Base-by-base conservation (phyloP, 2,113 vertebrate species). In the Corythaeola cristata region DNA sequence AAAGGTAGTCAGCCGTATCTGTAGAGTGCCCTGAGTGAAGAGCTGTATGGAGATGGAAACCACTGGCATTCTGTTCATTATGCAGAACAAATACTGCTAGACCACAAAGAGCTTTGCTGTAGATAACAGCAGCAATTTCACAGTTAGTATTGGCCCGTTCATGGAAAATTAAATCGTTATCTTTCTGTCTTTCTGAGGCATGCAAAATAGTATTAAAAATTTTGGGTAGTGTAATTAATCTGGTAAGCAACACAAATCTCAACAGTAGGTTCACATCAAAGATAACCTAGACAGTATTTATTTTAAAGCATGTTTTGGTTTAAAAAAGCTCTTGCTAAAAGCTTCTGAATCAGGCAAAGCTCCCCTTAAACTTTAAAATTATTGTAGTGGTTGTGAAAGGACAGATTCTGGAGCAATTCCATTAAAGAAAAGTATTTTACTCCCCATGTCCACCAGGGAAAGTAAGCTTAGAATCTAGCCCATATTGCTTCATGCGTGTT, bases 1-100 rank as follows among this genome's bases (percentile, higher is more conserved):
- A 56, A 90, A 96, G 72, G 84, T 93, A 93, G 92, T 90, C 88
- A 87, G 90, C 64, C 2, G 3, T 76, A 28, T 92, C 90, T 89
- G 79, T 37, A 78, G 86, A 94, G 75, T 10, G 88, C 95, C 73
- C 68, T 20, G 74, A 90, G 89, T 88, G 83, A 82, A 84, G 87
- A 93, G 67, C 37, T 95, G 69, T 62, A 27, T 89, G 94, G 49
- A 89, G 95, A 89, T 88, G 87, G 87, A 97, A 97, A 97, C 95
- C 96, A 95, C 94, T 85, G 94, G 95, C 95, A 96, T 97, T 97
- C 91, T 82, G 62, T 87, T 96, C 81, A 90, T 97, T 94, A 95
- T 92, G 92, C 97, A 95, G 93, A 97, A 96, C 95, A 95, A 95
- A 92, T 96, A 93, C 89, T 79, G 81, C 78, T 47, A 92, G 89